Base-by-base conservation (phyloP, 2,113 vertebrate species). In the Cromileptes altivelis region DNA sequence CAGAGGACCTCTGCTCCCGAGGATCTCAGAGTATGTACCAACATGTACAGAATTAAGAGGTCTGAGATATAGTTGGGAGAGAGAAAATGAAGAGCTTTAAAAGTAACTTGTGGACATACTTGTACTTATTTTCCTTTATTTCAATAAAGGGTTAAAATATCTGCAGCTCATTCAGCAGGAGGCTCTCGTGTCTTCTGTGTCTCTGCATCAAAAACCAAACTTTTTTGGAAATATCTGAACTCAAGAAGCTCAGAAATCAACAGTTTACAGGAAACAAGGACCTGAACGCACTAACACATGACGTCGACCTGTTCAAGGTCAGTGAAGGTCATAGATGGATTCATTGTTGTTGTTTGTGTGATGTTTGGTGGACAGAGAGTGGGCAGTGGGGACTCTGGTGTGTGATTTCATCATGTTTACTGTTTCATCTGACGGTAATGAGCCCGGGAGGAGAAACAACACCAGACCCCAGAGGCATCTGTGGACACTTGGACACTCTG, bases 401-500 rank as follows among this genome's bases (percentile, higher is more conserved):
- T 21, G 17, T 45, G 33, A 21, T 45, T 49, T 49, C 58, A 9
- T 73, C 49, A 37, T 65, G 69, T 49, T 72, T 25, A 37, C 47
- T 65, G 19, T 45, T 21, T 67, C 21, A 4, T 25, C 11, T 45
- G 13, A 0, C 42, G 19, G 27, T 86, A 86, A 86, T 55, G 70
- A 82, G 80, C 8, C 85, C 50, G 58, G 4, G 11, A 0, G 45
- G 76, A 80, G 47, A 19, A 42, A 25, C 15, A 21, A 65, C 21
- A n/a, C 33, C 73, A 3, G 57, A 42, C 58, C 64, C n/a, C 30
- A 23, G 70, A 75, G 76, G 13, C 14, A 1, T 45, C 53, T 58
- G 52, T 75, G 85, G 85, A 83, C 81, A 56, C 65, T 30, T 2
- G 85, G 80, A 83, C 75, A 33, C 80, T 57, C 33, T 60, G 50